Evolutionary conservation across 37 sponge, comb jelly and placozoan genomes (phyloP), one percentile per base, ranked within the genome.

Genomic region (Spongia lamella): DNA sequence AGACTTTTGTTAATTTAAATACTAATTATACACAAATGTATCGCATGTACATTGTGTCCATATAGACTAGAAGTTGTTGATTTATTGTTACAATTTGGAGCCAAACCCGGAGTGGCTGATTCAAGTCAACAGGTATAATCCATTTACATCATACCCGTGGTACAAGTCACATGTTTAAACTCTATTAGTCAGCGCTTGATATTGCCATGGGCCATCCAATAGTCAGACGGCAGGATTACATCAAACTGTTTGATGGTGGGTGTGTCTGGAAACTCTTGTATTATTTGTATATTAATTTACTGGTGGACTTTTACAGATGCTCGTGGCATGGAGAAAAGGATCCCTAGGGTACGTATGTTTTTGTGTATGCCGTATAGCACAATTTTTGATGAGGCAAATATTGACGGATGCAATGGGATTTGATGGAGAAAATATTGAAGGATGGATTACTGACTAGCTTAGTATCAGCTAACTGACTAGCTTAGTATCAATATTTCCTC

Each of bases 81-180:
- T 30, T 58, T 89, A 16, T 54, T 93, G 66, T 43, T 93, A 24
- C 70, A 74, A 43, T 93, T 87, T 84, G 94, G 94, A 40, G 94
- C 87, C 0, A n/a, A 77, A 3, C 72, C 83, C 22, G 73, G 73
- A 3, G 58, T 71, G 38, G 39, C 16, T 7, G 81, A 82, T 57
- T 51, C 78, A 37, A 59, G 69, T 30, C 66, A 40, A 51, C 76
- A 90, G 76, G 92, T 86, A 78, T 2, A 61, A n/a, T 19, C 20
- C 11, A 13, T 21, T n/a, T 19, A 53, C 16, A 68, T 68, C 20
- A 16, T 26, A 26, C 31, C 15, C 6, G 25, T 33, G 25, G 38
- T 66, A 30, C 6, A 66, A 30, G 4, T 40, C 6, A 30, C 68
- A 66, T 61, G 26, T 61, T 17, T n/a, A n/a, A n/a, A n/a, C 7